These are phyloP conservation scores for Liolophura sinensis DNA, from an alignment of 1,140 invertebrate species.

Conservation along the genomic window DNA sequence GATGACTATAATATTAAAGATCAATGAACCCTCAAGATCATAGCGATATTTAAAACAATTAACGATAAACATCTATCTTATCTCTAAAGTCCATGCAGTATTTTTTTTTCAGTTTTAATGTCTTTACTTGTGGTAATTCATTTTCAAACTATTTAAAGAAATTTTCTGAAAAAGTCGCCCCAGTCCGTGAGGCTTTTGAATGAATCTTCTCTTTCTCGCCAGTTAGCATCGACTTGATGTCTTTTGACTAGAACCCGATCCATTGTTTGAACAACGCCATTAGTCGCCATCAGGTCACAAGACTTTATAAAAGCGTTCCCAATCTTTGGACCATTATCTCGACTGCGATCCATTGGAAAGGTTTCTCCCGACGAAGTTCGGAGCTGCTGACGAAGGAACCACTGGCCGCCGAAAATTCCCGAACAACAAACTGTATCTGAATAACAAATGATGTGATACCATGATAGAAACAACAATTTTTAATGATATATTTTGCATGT, in stretches of 20 bases:
- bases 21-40: too few relatives aligned
- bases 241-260: slow-evolving; percentile 57
- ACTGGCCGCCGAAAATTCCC: slow-evolving; percentile 20
- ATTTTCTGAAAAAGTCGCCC: too few relatives aligned
- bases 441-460: neutral
- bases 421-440: slow-evolving; percentile 26
- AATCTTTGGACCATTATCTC: slow-evolving; percentile 14
- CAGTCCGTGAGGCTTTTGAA: too few relatives aligned
- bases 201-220: too few relatives aligned
- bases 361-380: slow-evolving; percentile 11
- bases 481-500: too few relatives aligned
- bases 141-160: too few relatives aligned
- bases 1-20: too few relatives aligned
- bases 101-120: too few relatives aligned
- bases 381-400: slow-evolving; percentile 11
- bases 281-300: slow-evolving; percentile 62
- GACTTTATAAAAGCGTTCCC: slow-evolving; percentile 17
- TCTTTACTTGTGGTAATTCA: too few relatives aligned
- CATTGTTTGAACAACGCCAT: slow-evolving; percentile 64
- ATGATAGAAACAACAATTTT: neutral
- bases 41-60: too few relatives aligned
- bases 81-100: too few relatives aligned
- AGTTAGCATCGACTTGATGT: neutral
- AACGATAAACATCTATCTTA: too few relatives aligned
- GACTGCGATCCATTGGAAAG: slow-evolving; percentile 18